A percentile compares a stretch with the other conserved stretches of the same genome.
phyloP scores from a whole-genome alignment of 2,113 vertebrate species.

The Crypturellus undulatus region DNA sequence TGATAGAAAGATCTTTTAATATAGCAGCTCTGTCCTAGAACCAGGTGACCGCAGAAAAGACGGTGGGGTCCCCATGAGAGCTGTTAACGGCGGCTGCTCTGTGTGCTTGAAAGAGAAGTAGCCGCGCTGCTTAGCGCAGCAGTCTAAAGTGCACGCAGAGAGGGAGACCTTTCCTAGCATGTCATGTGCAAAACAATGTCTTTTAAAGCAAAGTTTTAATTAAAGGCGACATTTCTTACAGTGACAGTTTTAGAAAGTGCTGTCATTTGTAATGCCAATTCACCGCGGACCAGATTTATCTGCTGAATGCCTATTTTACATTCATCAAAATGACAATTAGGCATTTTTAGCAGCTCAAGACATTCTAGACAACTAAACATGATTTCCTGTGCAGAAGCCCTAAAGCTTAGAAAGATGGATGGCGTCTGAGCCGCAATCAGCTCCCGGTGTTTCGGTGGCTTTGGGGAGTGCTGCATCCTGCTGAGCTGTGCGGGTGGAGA shows the following conservation, averaged over 20 bases:
- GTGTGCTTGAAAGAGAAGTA: not conserved
- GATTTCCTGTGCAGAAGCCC: not conserved
- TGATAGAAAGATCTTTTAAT: not conserved
- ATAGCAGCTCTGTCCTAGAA: not conserved
- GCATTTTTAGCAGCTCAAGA: slow-evolving; percentile 32
- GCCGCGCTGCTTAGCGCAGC: not conserved
- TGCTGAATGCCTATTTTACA: not conserved
- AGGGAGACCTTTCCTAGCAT: not conserved
- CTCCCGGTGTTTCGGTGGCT: not conserved
- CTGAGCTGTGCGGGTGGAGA: not conserved
- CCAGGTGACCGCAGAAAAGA: not conserved
- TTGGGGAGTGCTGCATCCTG: not conserved
- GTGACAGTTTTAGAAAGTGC: not conserved
- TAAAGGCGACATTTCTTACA: slow-evolving; percentile 3
- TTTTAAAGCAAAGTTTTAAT: slow-evolving; percentile 23
- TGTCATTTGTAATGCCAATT: slow-evolving; percentile 5
- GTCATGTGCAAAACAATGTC: not conserved
- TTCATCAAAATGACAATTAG: slow-evolving; percentile 50
- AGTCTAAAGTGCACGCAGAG: not conserved
- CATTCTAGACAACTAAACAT: not conserved
- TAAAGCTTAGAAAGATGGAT: slow-evolving; percentile 27
- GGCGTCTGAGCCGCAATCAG: not conserved
- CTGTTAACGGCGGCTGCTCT: not conserved
- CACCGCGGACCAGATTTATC: not conserved
- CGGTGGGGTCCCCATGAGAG: not conserved